phyloP scores from a whole-genome alignment of 2,888 invertebrate genomes.

The Diaphora mendica region DNA sequence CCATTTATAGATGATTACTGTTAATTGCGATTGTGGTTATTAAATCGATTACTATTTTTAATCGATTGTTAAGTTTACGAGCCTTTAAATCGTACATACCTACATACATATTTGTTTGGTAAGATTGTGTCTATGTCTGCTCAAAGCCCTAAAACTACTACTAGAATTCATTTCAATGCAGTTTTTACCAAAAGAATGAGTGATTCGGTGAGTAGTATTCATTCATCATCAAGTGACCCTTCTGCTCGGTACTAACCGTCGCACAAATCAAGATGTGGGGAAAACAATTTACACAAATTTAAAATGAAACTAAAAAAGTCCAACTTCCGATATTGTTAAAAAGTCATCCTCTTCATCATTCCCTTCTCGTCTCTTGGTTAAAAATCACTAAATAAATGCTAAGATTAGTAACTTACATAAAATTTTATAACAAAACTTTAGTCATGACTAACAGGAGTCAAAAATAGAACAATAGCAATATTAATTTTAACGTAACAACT shows the following conservation, averaged over 20 bases:
- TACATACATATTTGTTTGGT: not conserved
- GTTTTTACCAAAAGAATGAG: too few relatives aligned
- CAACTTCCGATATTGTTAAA: too few relatives aligned
- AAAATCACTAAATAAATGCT: too few relatives aligned
- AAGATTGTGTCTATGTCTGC: not conserved
- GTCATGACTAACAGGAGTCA: slow-evolving; percentile 13
- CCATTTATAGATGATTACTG: slow-evolving; percentile 29
- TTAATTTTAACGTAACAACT: slow-evolving; percentile 16
- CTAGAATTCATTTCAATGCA: not conserved
- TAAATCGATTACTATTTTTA: not conserved
- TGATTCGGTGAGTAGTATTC: too few relatives aligned
- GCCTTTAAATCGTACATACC: not conserved
- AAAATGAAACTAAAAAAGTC: too few relatives aligned
- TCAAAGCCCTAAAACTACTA: not conserved
- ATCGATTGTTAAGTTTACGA: not conserved
- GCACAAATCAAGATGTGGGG: too few relatives aligned
- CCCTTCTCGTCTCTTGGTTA: too few relatives aligned
- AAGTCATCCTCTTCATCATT: too few relatives aligned
- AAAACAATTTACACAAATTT: too few relatives aligned
- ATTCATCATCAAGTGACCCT: too few relatives aligned
- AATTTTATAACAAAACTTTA: not conserved
- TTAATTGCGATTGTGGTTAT: not conserved
- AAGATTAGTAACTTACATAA: too few relatives aligned
- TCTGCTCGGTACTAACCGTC: too few relatives aligned
- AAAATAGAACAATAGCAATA: slow-evolving; percentile 28